These are phyloP conservation scores for Callipepla squamata DNA, from an alignment of 2,113 vertebrate species.

Conservation along the genomic window DNA sequence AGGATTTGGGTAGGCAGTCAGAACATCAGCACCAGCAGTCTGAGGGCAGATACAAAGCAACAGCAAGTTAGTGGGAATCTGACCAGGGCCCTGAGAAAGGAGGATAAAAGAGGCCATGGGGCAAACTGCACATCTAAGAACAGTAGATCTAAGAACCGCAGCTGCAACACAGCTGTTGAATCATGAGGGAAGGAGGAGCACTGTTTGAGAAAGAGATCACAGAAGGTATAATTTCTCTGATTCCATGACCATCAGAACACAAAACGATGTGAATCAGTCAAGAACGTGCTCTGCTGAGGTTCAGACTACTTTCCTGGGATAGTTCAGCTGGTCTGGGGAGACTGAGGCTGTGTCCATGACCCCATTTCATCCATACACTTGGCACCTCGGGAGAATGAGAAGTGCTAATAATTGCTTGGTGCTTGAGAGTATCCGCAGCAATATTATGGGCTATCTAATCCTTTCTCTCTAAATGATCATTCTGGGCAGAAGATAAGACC, in stretches of 20 bases:
- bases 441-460: background rate
- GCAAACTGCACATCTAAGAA: conserved; percentile 43
- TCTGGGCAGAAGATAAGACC: conserved; percentile 48
- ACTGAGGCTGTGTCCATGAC: background rate
- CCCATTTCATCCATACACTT: background rate
- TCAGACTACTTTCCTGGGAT: fast-evolving
- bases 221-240: background rate
- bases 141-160: conserved; percentile 49
- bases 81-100: conserved; percentile 7
- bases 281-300: background rate
- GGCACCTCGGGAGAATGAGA: background rate
- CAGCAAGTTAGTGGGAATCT: conserved; percentile 7
- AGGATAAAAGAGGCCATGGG: conserved; percentile 54
- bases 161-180: conserved; percentile 42
- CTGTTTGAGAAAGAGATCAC: background rate
- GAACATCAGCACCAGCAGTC: conserved; percentile 4
- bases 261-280: fast-evolving
- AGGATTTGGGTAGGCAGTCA: conserved; percentile 55
- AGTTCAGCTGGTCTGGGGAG: background rate
- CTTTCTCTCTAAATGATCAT: background rate
- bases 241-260: conserved; percentile 35
- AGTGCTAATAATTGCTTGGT: background rate
- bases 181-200: background rate
- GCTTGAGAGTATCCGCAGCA: background rate
- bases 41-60: conserved; percentile 26